Evolutionary conservation across 2,113 vertebrate genomes (phyloP).

Genomic region (Protobothrops mucrosquamatus): DNA sequence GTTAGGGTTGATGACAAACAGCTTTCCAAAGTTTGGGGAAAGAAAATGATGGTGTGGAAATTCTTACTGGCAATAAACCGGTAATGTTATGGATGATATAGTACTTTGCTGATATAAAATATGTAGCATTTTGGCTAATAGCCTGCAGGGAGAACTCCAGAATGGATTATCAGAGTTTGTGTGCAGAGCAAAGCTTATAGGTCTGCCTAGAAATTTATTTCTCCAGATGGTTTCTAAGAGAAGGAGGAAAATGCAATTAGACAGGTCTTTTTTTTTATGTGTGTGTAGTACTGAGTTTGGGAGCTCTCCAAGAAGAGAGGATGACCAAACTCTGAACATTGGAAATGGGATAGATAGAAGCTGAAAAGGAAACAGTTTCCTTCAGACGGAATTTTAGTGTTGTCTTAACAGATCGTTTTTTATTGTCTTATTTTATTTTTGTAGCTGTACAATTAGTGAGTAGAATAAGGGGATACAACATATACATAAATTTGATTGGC

Average conservation of each 20-base stretch:
- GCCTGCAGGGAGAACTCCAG: background rate
- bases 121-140: background rate
- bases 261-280: background rate
- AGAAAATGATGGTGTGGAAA: background rate
- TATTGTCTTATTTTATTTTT: slow-evolving; percentile 3
- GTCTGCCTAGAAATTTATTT: background rate
- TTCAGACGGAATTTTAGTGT: background rate
- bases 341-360: background rate
- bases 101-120: background rate
- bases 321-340: background rate
- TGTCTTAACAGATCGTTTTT: background rate
- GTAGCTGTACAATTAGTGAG: background rate
- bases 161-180: background rate
- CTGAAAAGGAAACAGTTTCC: background rate
- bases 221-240: background rate
- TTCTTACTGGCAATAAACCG: background rate
- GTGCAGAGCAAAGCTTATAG: background rate
- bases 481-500: slow-evolving; percentile 4
- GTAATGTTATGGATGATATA: background rate
- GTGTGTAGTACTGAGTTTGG: background rate
- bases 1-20: background rate
- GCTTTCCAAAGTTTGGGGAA: background rate
- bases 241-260: background rate
- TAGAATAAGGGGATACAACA: slow-evolving; percentile 32
- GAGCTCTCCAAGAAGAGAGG: background rate